phyloP scores from a whole-genome alignment of 2,113 vertebrate genomes.

The Herpailurus yagouaroundi region DNA sequence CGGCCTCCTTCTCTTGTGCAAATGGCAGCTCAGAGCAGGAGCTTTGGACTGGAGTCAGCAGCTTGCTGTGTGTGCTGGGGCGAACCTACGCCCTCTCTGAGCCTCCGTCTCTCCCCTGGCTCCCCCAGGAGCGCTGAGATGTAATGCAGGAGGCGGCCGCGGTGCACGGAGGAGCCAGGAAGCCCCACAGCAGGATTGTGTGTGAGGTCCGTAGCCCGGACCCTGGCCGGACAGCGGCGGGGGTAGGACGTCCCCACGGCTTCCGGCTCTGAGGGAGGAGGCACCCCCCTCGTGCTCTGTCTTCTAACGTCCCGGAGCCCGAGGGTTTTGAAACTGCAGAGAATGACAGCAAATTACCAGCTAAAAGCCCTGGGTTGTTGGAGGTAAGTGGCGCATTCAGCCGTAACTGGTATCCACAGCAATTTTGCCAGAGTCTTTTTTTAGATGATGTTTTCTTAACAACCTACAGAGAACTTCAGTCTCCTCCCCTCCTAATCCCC shows the following conservation, averaged over 20 bases:
- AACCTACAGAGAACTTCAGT: constrained; percentile 50
- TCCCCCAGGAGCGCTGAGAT: background rate
- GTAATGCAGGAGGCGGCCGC: background rate
- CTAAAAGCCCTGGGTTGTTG: background rate
- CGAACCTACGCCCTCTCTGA: background rate
- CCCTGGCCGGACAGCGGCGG: fast-evolving
- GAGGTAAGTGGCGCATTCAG: background rate
- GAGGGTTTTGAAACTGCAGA: background rate
- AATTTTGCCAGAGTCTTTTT: constrained; percentile 49
- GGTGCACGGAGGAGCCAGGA: background rate
- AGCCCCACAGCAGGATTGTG: background rate
- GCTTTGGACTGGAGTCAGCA: background rate
- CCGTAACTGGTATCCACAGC: background rate
- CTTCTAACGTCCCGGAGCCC: background rate
- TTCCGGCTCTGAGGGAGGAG: background rate
- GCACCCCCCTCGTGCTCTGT: background rate
- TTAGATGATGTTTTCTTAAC: constrained; percentile 70
- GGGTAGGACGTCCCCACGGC: fast-evolving
- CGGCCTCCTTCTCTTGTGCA: background rate
- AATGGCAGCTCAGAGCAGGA: background rate
- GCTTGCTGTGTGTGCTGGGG: background rate
- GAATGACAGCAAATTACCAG: background rate
- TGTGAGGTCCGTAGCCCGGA: background rate
- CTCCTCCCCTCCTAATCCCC: constrained; percentile 67
- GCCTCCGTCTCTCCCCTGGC: background rate